Base-by-base conservation (phyloP, 2,888 invertebrate species). In the Leptarthrus brevirostris region DNA sequence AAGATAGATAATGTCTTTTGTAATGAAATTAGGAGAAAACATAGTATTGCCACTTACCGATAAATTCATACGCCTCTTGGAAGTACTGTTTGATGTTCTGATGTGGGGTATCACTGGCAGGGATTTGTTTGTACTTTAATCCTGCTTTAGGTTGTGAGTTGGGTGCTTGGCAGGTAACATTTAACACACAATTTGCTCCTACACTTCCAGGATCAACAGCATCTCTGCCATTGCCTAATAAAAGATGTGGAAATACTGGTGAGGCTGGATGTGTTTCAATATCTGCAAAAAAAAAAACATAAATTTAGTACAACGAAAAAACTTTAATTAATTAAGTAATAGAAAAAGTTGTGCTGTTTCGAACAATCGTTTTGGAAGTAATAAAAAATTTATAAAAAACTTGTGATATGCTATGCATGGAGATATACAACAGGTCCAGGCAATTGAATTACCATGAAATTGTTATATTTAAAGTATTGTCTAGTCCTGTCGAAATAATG, bases 41-140 rank as follows among this genome's bases (percentile, higher is more conserved):
- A 40, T 12, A 40, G n/a, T 3, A n/a, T 12, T 12, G 12, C 6
- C 40, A 83, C 91, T 90, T 86, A 94, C 94, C 94, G 81, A 94
- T 94, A 84, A 94, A 94, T 81, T 92, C 90, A 84, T 91, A 93
- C 80, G 94, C 93, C 84, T 94, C 93, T 82, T 93, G 92, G 86
- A 94, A 94, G 88, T 93, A 94, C 87, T 94, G 94, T 81, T 92
- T 92, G 76, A 94, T 90, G 86, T 94, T 94, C 84, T 94, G 94
- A 81, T 92, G 92, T 64, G 92, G 91, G 77, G 92, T 93, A 87
- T 94, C 94, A 76, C 91, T 89, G 78, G 94, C 94, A 74, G 93
- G 93, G 83, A 94, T 90, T 82, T 93, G 90, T 84, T 91, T 90
- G 84, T 93, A 93, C 79, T 85, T 84, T 53, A 80, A 77, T 77